Evolutionary conservation across 1,140 invertebrate genomes (phyloP).

Genomic region (Chionoecetes opilio): DNA sequence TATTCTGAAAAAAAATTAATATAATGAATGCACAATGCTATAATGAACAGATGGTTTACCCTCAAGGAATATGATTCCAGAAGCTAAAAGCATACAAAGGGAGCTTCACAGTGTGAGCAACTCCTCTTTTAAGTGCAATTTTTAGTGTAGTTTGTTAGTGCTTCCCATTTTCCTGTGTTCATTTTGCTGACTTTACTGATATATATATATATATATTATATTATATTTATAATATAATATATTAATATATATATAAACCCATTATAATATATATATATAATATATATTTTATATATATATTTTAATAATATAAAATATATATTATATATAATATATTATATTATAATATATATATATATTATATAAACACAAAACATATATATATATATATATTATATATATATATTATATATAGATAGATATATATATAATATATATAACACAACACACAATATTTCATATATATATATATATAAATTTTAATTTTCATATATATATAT

Average conservation of each 20-base stretch:
- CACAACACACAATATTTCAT: no score
- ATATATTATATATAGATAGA: no score
- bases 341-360: no score
- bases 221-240: constrained; percentile 63
- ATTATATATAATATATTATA: no score
- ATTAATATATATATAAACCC: constrained; percentile 49
- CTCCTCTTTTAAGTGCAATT: constrained; percentile 80
- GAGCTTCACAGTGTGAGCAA: constrained; percentile 78
- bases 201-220: neutral
- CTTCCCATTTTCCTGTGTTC: constrained; percentile 80
- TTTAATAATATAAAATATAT: no score
- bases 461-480: no score
- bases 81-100: constrained; percentile 72
- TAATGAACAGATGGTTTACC: constrained; percentile 78
- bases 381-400: no score
- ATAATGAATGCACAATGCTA: constrained; percentile 77
- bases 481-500: no score
- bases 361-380: no score
- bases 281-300: no score
- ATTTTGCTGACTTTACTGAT: constrained; percentile 76
- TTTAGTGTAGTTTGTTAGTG: constrained; percentile 80
- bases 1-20: constrained; percentile 76
- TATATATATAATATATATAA: no score
- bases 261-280: no score
- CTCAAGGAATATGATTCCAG: constrained; percentile 74